phyloP scores from a whole-genome alignment of 2,113 vertebrate genomes.

The Percina caprodes region DNA sequence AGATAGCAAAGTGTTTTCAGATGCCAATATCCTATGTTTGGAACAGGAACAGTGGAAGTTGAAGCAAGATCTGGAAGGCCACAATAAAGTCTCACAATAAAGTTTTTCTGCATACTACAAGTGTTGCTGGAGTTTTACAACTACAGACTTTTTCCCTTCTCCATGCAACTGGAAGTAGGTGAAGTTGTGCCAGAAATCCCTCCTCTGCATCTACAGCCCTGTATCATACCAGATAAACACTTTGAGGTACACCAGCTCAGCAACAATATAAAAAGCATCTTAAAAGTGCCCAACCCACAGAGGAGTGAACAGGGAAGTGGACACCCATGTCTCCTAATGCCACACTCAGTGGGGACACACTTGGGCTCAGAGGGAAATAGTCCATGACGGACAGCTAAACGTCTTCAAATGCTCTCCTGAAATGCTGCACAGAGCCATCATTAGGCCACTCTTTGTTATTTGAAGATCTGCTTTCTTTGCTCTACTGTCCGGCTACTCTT shows the following conservation, averaged over 20 bases:
- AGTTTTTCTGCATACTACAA: not conserved
- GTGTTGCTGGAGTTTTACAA: not conserved
- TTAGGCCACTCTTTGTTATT: not conserved
- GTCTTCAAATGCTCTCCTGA: slow-evolving; percentile 31
- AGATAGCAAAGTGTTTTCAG: too few relatives aligned
- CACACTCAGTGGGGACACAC: slow-evolving; percentile 17
- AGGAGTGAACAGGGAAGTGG: slow-evolving; percentile 10
- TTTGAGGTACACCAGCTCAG: slow-evolving; percentile 13
- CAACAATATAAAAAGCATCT: not conserved
- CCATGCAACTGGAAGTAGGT: not conserved
- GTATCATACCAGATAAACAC: not conserved
- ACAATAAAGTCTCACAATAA: not conserved
- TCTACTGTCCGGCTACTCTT: slow-evolving; percentile 7
- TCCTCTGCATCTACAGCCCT: not conserved
- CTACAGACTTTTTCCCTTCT: not conserved
- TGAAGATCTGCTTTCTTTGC: not conserved
- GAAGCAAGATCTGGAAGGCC: too few relatives aligned
- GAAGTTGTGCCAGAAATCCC: not conserved
- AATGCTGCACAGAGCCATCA: slow-evolving; percentile 14
- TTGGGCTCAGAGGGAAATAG: slow-evolving; percentile 42
- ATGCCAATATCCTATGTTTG: too few relatives aligned
- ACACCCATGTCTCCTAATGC: slow-evolving; percentile 19
- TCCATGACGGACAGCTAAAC: slow-evolving; percentile 38
- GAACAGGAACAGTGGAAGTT: too few relatives aligned
- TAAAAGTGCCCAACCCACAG: slow-evolving; percentile 8